Evolutionary conservation across 2,113 vertebrate species (phyloP), one percentile per base, ranked within the genome.

Genomic region (Zapornia atra): DNA sequence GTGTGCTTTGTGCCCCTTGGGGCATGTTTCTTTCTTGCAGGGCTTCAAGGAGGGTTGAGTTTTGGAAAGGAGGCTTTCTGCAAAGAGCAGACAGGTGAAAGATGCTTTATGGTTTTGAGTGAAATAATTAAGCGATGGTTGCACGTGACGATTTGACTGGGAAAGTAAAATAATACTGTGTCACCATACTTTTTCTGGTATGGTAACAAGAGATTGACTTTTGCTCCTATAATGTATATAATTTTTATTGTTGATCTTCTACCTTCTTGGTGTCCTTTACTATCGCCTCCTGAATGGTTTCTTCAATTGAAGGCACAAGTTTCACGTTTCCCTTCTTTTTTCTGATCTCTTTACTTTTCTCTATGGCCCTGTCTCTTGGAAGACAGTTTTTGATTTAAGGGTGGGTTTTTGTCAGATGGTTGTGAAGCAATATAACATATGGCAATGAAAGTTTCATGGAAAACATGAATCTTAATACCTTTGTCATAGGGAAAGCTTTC

Each of bases 11-110:
- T 76, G 72, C 21, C 25, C 22, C 8, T 9, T 21, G 18, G 20
- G 25, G 11, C 38, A 36, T 1, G 0, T 65, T 69, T 90, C 56
- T 56, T n/a, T 65, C 15, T 34, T 1, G 0, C n/a, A 13, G 11
- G 14, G 29, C 29, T 21, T 10, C 3, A 1, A 63, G 36, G 21
- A 61, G 29, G 20, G 18, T 3, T 57, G 40, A 59, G 31, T 66
- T 78, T 81, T 16, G 20, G 15, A 29, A 75, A 54, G 29, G 18
- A 15, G 8, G 2, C 66, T 78, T 84, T 82, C 36, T 82, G 42
- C 51, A 18, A 15, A 82, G 51, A 78, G 21, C 16, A 36, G 54
- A 10, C 29, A 53, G n/a, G 24, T 81, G 36, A 34, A 66, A 77
- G 31, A 16, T 70, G 54, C 46, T 3, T 24, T 63, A 9, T 34